phyloP scores from a whole-genome alignment of 1,140 invertebrate genomes.

The Pantala flavescens region DNA sequence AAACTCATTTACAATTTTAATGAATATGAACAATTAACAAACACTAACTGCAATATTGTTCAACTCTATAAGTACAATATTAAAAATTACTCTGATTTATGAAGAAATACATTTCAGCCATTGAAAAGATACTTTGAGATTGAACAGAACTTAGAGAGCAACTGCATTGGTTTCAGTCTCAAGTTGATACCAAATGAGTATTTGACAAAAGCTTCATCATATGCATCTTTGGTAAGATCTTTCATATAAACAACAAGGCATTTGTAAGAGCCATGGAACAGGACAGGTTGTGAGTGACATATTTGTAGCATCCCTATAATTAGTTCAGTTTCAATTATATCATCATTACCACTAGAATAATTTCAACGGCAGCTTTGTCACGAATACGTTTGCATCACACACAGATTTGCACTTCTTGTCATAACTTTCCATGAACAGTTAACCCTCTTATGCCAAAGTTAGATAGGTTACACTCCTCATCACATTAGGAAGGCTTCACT shows the following conservation, averaged over 20 bases:
- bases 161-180: not conserved
- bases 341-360: not conserved
- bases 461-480: not conserved
- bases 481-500: not conserved
- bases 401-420: not conserved
- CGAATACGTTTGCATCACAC: not conserved
- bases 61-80: not conserved
- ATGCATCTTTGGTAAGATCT: not conserved
- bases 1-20: not conserved
- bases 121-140: not conserved
- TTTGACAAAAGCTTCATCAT: not conserved
- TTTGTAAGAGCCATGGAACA: not conserved
- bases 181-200: not conserved
- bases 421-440: not conserved
- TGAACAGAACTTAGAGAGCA: not conserved
- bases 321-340: not conserved
- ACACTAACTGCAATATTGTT: not conserved
- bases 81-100: not conserved
- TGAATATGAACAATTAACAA: not conserved
- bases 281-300: not conserved
- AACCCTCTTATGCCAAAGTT: not conserved
- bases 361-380: not conserved
- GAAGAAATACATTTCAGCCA: not conserved
- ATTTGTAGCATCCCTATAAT: not conserved
- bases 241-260: not conserved